phyloP scores from a whole-genome alignment of 2,888 invertebrate species.

The Eugnorisma glareosa region DNA sequence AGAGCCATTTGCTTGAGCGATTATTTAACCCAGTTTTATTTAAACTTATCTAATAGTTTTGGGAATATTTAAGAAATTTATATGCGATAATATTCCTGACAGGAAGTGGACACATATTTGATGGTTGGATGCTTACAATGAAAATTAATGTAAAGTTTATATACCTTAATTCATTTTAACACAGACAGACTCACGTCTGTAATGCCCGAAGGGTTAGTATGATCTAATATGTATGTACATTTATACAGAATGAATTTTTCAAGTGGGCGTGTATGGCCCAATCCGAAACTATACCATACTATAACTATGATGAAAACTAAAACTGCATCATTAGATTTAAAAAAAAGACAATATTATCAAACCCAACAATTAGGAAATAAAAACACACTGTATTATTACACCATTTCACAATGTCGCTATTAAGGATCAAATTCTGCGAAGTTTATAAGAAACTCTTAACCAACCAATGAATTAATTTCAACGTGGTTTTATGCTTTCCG shows the following conservation, averaged over 20 bases:
- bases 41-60: constrained; percentile 50
- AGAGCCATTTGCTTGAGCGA: constrained; percentile 46
- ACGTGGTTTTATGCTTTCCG: not conserved
- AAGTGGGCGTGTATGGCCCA: too few relatives aligned
- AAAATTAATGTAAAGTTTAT: not conserved
- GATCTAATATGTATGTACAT: too few relatives aligned
- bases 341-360: too few relatives aligned
- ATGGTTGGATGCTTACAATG: not conserved
- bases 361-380: too few relatives aligned
- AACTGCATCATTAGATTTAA: too few relatives aligned
- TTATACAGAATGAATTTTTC: too few relatives aligned
- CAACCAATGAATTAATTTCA: not conserved
- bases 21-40: constrained; percentile 54
- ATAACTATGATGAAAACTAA: too few relatives aligned
- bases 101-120: not conserved
- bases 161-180: not conserved
- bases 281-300: too few relatives aligned
- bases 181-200: not conserved
- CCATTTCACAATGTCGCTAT: too few relatives aligned
- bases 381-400: too few relatives aligned
- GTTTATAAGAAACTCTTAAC: too few relatives aligned
- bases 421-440: too few relatives aligned
- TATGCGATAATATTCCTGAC: not conserved
- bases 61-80: constrained; percentile 15
- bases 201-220: not conserved